Base-by-base conservation (phyloP, 2,888 invertebrate genomes). In the Drosophila nigricruria region DNA sequence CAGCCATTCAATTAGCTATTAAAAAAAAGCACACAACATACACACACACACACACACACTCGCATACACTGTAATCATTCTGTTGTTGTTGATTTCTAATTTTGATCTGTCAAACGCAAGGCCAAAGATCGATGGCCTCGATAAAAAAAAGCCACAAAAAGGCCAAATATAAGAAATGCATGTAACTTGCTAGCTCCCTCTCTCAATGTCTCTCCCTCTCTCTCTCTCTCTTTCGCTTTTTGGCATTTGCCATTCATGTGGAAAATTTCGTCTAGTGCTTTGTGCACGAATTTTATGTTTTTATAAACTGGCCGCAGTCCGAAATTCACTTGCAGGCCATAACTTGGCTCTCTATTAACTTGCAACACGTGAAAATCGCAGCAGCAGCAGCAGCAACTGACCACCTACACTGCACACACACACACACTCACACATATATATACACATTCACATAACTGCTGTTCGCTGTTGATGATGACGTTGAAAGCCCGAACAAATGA, bases 51-150 rank as follows among this genome's bases (percentile, higher is more conserved):
- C 36, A 43, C 34, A 38, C 18, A 42, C 23, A 52, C 40, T 30
- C 27, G 25, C 30, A 23, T 16, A 50, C 23, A 40, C 34, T 40
- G 47, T 45, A 62, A 27, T 25, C 23, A 27, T 25, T 27, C 60
- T 40, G 47, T 65, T 63, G 57, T 63, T 67, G 49, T 64, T 63
- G 87, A 89, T 88, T 90, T 89, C 78, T 91, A 89, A 89, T 89
- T 91, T 90, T 77, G 88, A 89, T 90, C 91, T 90, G 90, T 90
- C 90, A 90, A 85, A 86, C 78, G 83, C 90, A 90, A 78, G 81
- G 78, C 73, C 76, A 85, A 89, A 90, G 90, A 90, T 91, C 90
- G 90, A 90, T 90, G 90, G 90, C 83, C 81, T 69, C 83, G 90
- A 90, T 90, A 90, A 90, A 88, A 88, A 86, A 85, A 73, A 71